Evolutionary conservation across 2,888 invertebrate species (phyloP).

Genomic region (Argyresthia albistria): DNA sequence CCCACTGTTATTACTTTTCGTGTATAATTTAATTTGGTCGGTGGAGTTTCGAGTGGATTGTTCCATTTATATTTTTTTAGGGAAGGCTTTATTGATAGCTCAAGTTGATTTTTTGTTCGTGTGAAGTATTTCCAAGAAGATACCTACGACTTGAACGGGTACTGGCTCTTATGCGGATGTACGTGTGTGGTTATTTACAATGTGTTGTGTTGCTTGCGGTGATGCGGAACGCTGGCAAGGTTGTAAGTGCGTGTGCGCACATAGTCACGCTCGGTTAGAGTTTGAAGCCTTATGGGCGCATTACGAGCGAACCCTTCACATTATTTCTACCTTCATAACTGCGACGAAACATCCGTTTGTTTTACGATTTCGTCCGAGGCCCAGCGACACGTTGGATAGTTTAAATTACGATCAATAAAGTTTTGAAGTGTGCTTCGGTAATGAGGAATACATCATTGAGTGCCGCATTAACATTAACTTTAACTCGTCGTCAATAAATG

Average conservation of each 20-base stretch:
- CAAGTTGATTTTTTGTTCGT: not conserved
- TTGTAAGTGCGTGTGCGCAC: constrained; percentile 22
- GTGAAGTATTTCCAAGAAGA: constrained; percentile 13
- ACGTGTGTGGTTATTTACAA: not conserved
- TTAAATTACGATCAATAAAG: constrained; percentile 49
- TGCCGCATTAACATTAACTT: constrained; percentile 47
- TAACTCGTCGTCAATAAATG: constrained; percentile 51
- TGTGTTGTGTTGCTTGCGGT: not conserved
- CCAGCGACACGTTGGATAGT: constrained; percentile 5
- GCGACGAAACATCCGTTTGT: not conserved
- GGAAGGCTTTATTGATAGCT: constrained; percentile 12
- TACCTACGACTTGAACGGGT: not conserved
- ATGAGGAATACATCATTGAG: constrained; percentile 47
- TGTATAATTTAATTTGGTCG: constrained; percentile 66
- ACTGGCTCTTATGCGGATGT: too few species aligned
- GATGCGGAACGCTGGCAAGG: constrained; percentile 9
- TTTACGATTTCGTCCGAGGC: not conserved
- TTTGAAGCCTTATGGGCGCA: not conserved
- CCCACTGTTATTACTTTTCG: constrained; percentile 61
- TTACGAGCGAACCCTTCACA: not conserved
- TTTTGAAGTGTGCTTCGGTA: constrained; percentile 31
- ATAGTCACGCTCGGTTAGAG: constrained; percentile 25
- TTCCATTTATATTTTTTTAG: constrained; percentile 27
- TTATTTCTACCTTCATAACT: not conserved
- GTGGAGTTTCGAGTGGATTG: constrained; percentile 55